Percentiles rank a stretch among this genome's conserved stretches.
Evolutionary conservation across 35 echinoderm and acorn worm genomes (phyloP).

Genomic region (Chiridota heheva): DNA sequence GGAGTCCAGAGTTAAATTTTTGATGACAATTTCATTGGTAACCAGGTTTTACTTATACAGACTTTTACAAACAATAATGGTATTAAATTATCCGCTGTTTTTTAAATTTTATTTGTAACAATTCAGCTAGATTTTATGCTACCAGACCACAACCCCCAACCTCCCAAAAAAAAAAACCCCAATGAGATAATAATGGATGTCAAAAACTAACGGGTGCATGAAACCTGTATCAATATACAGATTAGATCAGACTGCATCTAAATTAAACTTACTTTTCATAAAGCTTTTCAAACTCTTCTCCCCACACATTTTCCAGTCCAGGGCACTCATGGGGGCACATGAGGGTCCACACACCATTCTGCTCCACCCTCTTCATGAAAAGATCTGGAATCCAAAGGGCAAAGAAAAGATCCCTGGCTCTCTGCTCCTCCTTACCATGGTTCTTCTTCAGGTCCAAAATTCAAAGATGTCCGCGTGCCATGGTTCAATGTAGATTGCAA

Average conservation of each 20-base stretch:
- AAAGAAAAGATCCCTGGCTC: constrained; percentile 94
- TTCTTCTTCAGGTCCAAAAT: constrained; percentile 97
- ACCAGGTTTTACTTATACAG: too few relatives aligned
- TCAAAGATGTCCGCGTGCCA: constrained; percentile 98
- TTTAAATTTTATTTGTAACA: too few relatives aligned
- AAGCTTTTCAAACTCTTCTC: constrained; percentile 78
- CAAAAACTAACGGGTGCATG: background rate
- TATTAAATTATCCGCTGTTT: too few relatives aligned
- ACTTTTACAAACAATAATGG: too few relatives aligned
- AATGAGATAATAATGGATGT: background rate
- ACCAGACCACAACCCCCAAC: too few relatives aligned
- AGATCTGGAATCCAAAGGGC: constrained; percentile 95
- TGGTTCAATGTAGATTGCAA: constrained; percentile 94
- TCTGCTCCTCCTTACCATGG: constrained; percentile 86
- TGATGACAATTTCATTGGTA: too few relatives aligned
- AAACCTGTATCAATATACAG: background rate
- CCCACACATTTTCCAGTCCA: constrained; percentile 68
- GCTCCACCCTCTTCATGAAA: constrained; percentile 91
- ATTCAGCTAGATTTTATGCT: too few relatives aligned
- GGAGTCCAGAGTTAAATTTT: too few relatives aligned
- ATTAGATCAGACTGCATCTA: background rate
- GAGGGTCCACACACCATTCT: constrained; percentile 79
- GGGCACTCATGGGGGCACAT: constrained; percentile 98
- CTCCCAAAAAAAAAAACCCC: too few relatives aligned
- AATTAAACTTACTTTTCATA: constrained; percentile 68